A percentile compares a stretch with the other conserved stretches of the same genome.
phyloP scores from a whole-genome alignment of 2,888 invertebrate species.

The Amphiduros pacificus region DNA sequence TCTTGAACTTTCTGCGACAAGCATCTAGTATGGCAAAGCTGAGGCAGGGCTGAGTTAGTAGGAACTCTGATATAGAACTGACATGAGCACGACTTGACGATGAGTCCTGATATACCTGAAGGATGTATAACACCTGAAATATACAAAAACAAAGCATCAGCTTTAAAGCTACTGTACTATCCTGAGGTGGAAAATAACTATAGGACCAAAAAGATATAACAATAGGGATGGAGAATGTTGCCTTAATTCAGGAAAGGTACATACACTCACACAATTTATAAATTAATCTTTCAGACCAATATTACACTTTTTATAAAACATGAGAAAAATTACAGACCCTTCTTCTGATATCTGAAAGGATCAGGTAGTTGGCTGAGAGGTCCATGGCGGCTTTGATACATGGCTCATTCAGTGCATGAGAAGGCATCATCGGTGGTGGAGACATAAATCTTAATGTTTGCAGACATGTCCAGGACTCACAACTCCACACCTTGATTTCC shows the following conservation, averaged over 20 bases:
- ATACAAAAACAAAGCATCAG: neutral
- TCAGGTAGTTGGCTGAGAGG: constrained; percentile 79
- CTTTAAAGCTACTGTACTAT: too few species aligned
- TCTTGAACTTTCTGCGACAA: constrained; percentile 53
- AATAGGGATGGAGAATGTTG: too few species aligned
- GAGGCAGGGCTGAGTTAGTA: constrained; percentile 82
- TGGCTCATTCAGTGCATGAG: too few species aligned
- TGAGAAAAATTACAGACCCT: constrained; percentile 62
- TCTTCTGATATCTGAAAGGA: constrained; percentile 85
- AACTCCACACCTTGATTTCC: constrained; percentile 91
- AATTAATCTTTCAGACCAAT: too few species aligned
- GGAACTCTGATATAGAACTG: constrained; percentile 76
- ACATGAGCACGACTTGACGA: constrained; percentile 48
- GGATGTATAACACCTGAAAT: constrained; percentile 73
- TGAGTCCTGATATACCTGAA: constrained; percentile 67
- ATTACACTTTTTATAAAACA: neutral
- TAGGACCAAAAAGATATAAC: too few species aligned
- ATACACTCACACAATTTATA: too few species aligned
- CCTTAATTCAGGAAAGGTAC: too few species aligned
- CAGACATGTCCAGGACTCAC: constrained; percentile 92
- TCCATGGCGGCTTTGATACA: constrained; percentile 81
- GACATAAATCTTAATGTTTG: constrained; percentile 60
- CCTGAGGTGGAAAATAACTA: too few species aligned
- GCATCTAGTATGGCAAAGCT: constrained; percentile 85
- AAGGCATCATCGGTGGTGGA: constrained; percentile 32